Evolutionary conservation across 2,888 invertebrate species (phyloP).

Genomic region (Seira ritae): DNA sequence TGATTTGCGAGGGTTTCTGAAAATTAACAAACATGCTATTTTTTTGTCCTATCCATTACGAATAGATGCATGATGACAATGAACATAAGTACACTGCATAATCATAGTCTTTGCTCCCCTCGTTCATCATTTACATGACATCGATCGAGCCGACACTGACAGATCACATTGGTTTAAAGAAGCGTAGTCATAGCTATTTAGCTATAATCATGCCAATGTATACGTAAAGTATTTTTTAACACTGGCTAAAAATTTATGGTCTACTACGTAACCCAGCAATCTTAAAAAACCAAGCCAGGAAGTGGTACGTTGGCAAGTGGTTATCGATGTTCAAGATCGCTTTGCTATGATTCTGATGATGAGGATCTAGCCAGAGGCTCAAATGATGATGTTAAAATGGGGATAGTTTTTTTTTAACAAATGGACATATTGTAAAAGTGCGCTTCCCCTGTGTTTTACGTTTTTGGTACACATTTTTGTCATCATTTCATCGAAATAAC

Average conservation of each 20-base stretch:
- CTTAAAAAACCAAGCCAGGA: constrained; percentile 33
- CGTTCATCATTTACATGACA: constrained; percentile 2
- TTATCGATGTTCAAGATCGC: constrained; percentile 38
- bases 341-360: constrained; percentile 20
- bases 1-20: background rate
- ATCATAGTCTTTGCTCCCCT: background rate
- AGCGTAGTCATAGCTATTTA: too few species aligned
- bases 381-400: background rate
- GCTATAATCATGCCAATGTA: background rate
- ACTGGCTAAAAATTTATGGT: too few species aligned
- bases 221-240: too few species aligned
- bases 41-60: background rate
- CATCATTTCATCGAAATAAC: background rate
- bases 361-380: background rate
- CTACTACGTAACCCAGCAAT: too few species aligned
- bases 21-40: background rate
- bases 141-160: background rate
- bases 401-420: background rate
- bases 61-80: background rate
- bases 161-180: too few species aligned
- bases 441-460: background rate
- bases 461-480: background rate
- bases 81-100: background rate
- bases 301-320: constrained; percentile 23
- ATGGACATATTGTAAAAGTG: background rate